Percentiles rank a stretch among this genome's conserved stretches.
phyloP scores from a whole-genome alignment of 2,113 vertebrate genomes.

The Anseranas semipalmata region DNA sequence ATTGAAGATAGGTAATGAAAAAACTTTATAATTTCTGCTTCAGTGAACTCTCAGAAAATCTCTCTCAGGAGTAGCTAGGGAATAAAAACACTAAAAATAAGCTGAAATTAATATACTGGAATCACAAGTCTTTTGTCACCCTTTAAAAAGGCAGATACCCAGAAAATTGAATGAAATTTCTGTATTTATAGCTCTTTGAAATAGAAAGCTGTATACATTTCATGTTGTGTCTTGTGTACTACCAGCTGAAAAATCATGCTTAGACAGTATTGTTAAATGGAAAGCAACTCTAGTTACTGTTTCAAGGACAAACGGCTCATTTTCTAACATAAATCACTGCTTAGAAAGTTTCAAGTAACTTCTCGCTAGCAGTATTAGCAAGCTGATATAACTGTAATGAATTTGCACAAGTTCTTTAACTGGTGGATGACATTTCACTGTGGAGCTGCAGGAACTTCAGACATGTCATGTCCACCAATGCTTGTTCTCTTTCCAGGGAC shows the following conservation, averaged over 20 bases:
- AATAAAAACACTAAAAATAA: neutral
- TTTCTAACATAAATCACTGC: neutral
- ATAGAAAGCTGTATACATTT: neutral
- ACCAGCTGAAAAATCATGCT: neutral
- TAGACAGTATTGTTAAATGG: neutral
- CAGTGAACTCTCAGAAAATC: neutral
- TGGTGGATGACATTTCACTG: neutral
- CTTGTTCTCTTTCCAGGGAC: neutral
- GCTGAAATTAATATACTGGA: neutral
- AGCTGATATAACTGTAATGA: neutral
- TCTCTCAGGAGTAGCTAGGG: neutral
- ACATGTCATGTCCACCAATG: neutral
- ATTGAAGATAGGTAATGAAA: neutral
- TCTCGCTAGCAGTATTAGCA: neutral
- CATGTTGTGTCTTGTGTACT: neutral
- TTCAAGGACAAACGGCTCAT: neutral
- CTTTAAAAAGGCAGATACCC: neutral
- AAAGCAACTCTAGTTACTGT: neutral
- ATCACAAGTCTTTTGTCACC: neutral
- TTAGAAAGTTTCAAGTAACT: neutral
- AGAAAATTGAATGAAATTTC: neutral
- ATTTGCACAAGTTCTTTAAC: neutral
- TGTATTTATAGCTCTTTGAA: neutral
- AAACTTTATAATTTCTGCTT: neutral
- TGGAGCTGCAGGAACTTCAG: neutral